Percentiles rank a stretch among this genome's conserved stretches.
These are phyloP conservation scores for Frankliniella intonsa DNA, from an alignment of 2,888 invertebrate species.

Conservation along the genomic window DNA sequence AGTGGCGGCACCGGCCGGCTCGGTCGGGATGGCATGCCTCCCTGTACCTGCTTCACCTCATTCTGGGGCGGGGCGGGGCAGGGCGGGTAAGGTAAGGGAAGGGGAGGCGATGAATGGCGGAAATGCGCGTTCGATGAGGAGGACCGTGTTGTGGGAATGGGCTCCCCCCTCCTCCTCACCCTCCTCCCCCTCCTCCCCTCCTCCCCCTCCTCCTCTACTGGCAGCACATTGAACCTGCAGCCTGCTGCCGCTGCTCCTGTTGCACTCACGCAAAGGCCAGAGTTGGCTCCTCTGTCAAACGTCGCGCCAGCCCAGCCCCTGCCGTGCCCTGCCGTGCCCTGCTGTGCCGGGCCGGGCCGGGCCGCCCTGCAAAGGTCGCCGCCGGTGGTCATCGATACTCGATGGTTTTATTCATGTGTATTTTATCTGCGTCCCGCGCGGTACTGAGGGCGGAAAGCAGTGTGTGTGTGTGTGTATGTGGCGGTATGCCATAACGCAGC, in stretches of 20 bases:
- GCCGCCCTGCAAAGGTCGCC: background rate
- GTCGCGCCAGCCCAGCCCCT: background rate
- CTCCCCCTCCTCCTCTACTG: background rate
- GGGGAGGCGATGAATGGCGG: background rate
- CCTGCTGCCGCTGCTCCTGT: background rate
- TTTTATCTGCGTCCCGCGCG: too few relatives aligned
- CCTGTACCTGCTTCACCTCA: background rate
- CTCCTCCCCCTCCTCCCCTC: background rate
- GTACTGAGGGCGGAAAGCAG: too few relatives aligned
- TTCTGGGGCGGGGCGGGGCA: background rate
- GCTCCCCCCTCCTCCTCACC: background rate
- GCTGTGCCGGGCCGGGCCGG: background rate
- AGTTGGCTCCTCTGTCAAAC: too few relatives aligned
- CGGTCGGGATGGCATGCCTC: background rate
- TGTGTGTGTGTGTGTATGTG: too few relatives aligned
- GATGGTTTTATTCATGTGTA: too few relatives aligned
- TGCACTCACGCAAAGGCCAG: background rate
- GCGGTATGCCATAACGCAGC: too few relatives aligned
- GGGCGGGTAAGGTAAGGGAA: background rate
- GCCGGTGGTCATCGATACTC: too few relatives aligned
- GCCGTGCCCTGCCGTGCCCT: background rate
- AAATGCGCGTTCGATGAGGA: background rate
- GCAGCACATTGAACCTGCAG: conserved; percentile 9
- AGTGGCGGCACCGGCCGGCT: background rate
- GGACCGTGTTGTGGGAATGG: too few relatives aligned